phyloP scores from a whole-genome alignment of 1,140 invertebrate species.

The Ceratina japonica region DNA sequence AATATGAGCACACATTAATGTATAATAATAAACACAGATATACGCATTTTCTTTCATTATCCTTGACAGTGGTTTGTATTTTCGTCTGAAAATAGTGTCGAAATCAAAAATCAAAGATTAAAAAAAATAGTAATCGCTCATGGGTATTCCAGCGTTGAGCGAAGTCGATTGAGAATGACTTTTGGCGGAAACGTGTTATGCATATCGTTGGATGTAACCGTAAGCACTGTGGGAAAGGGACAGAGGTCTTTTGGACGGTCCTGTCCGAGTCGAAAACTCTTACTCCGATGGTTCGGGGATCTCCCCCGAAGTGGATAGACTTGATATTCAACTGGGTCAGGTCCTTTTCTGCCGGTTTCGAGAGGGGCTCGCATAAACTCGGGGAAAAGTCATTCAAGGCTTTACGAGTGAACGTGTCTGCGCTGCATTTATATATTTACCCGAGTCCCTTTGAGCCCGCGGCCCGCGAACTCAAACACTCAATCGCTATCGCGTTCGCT shows the following conservation, averaged over 20 bases:
- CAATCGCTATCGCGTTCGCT: background rate
- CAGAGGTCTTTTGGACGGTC: background rate
- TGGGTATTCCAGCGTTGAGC: background rate
- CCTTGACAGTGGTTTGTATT: fast-evolving
- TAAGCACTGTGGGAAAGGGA: conserved; percentile 41
- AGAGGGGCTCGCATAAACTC: conserved; percentile 33
- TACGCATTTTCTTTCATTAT: background rate
- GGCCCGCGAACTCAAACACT: background rate
- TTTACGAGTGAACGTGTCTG: conserved; percentile 9
- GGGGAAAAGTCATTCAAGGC: conserved; percentile 10
- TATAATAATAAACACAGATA: too few relatives aligned
- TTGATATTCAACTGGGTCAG: conserved; percentile 43
- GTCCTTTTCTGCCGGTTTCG: conserved; percentile 18
- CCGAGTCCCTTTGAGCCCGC: background rate
- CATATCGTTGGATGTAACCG: conserved; percentile 21
- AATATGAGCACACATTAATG: too few relatives aligned
- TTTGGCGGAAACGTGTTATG: conserved; percentile 10
- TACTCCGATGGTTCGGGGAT: conserved; percentile 21
- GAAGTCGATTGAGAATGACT: background rate
- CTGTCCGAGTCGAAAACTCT: conserved; percentile 2
- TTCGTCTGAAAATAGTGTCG: background rate
- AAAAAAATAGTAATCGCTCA: too few relatives aligned
- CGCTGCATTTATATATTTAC: conserved; percentile 28
- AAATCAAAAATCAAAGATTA: too few relatives aligned
- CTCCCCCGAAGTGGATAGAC: conserved; percentile 13